Conservation (phyloP, 2,888 invertebrate genomes). For the Lathronympha strigana region DNA sequence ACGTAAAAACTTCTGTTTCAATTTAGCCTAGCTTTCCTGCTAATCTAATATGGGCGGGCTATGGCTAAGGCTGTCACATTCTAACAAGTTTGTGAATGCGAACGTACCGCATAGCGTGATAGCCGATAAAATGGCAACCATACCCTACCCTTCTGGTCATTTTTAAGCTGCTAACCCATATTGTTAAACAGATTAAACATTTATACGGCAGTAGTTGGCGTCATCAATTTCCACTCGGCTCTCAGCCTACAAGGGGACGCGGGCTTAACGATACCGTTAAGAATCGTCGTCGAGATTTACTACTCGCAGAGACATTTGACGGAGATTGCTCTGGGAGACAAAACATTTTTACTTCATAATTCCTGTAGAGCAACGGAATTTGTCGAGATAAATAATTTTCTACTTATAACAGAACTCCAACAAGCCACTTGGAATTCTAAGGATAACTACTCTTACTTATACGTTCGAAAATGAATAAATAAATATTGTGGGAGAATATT, state of each 20-base stretch:
- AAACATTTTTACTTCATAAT: slow-evolving; percentile 30
- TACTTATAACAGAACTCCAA: background rate
- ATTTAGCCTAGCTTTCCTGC: too few species aligned
- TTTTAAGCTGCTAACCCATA: too few species aligned
- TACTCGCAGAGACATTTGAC: slow-evolving; percentile 29
- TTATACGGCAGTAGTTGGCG: background rate
- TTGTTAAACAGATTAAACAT: background rate
- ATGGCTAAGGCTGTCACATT: too few species aligned
- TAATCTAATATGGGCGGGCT: too few species aligned
- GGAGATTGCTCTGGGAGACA: slow-evolving; percentile 30
- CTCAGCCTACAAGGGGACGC: slow-evolving; percentile 5
- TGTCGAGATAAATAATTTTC: slow-evolving; percentile 14
- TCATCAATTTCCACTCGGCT: background rate
- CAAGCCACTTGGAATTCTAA: background rate
- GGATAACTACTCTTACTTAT: background rate
- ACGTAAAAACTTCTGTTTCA: too few species aligned
- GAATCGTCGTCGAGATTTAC: slow-evolving; percentile 29
- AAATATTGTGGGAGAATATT: too few species aligned
- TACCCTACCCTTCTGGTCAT: too few species aligned
- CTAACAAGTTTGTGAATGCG: too few species aligned
- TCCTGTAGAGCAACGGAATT: slow-evolving; percentile 13
- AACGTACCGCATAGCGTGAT: too few species aligned
- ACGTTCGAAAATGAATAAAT: too few species aligned
- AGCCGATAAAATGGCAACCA: too few species aligned
- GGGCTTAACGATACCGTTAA: slow-evolving; percentile 27